Evolutionary conservation across 2,113 vertebrate genomes (phyloP), one percentile per base, ranked within the genome.

Genomic region (Abramis brama): DNA sequence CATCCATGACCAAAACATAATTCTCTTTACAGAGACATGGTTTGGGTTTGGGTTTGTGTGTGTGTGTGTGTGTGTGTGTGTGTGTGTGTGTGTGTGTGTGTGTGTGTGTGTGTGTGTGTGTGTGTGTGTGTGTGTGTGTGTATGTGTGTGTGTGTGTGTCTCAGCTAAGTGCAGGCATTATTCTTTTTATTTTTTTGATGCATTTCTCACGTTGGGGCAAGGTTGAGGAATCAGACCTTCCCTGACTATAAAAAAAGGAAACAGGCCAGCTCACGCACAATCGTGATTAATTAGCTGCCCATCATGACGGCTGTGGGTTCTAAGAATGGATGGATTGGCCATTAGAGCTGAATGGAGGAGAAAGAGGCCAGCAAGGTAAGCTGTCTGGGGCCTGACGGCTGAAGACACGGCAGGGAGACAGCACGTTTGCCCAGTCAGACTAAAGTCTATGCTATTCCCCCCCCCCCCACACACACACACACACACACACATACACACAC

Each of bases 221-320:
- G 71, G 62, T 81, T 85, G 39, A 82, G 36, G 19, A 77, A 45
- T 50, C 43, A 55, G 82, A 60, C n/a, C 30, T 64, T 79, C 25
- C 30, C 64, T 81, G 11, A 21, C 25, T 70, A 66, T 57, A 70
- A 82, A 80, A 79, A 87, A 76, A 82, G 33, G 30, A 62, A 70
- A 83, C 15, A 79, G 21, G 19, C 50, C n/a, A 45, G 19, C 79
- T 88, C 55, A 10, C 55, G 11, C 66, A 75, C 68, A 74, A 55
- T 83, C 23, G 11, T 83, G 83, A 89, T 86, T 87, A 86, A 89
- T 89, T 87, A 86, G 84, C 83, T 87, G 86, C 74, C 86, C 43
- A 47, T 89, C 83, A 87, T 50, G 13, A 79, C 55, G 33, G 45
- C 74, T 79, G 79, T 75, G 43, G 66, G 73, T 57, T 79, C 77